Percentiles rank a stretch among this genome's conserved stretches.
These are phyloP conservation scores for Myiotriccus ornatus DNA, from an alignment of 2,797 vertebrate genomes.

Conservation along the genomic window DNA sequence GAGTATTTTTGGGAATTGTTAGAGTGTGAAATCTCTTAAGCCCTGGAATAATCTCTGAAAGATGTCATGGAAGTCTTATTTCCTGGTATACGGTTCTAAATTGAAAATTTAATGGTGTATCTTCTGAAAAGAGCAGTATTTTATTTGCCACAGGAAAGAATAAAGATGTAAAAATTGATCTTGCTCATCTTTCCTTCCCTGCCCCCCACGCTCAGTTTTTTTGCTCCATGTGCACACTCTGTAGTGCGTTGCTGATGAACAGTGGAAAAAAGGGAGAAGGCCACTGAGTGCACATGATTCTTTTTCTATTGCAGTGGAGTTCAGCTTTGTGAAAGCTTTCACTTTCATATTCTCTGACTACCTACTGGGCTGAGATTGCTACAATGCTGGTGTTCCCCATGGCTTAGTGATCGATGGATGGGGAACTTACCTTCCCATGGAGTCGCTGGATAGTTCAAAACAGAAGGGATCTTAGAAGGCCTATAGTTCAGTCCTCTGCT, in stretches of 20 bases:
- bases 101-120: neutral
- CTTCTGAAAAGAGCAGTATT: neutral
- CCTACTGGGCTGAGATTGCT: neutral
- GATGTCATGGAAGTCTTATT: neutral
- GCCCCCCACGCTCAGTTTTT: accelerated
- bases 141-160: neutral
- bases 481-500: neutral
- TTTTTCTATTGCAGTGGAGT: neutral
- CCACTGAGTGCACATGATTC: neutral
- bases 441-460: neutral
- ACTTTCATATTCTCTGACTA: neutral
- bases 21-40: conserved; percentile 44
- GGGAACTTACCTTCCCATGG: neutral
- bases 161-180: conserved; percentile 10
- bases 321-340: neutral
- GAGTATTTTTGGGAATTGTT: neutral
- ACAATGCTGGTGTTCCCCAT: neutral
- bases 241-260: neutral
- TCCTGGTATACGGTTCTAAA: neutral
- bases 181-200: neutral
- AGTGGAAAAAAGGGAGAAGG: neutral
- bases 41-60: conserved; percentile 5
- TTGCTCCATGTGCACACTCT: neutral
- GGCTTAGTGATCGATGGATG: neutral
- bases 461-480: neutral